Percentiles rank a stretch among this genome's conserved stretches.
phyloP scores from a whole-genome alignment of 2,113 vertebrate genomes.

The Siphamia tubifer region DNA sequence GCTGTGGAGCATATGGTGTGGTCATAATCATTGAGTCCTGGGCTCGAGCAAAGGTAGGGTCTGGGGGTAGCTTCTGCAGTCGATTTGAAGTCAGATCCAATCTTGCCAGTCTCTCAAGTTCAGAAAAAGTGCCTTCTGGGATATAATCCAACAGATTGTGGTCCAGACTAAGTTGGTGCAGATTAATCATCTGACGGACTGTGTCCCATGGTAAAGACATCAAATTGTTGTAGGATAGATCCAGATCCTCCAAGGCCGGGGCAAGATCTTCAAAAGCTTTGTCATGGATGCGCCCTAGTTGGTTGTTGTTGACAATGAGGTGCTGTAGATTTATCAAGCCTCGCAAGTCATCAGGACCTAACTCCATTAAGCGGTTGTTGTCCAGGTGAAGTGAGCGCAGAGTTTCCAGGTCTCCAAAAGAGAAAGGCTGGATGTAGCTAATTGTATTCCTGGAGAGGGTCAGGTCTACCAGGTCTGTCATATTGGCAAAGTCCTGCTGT shows the following conservation, averaged over 20 bases:
- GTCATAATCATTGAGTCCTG: constrained; percentile 80
- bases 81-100: constrained; percentile 92
- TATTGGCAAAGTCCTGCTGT: constrained; percentile 93
- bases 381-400: constrained; percentile 92
- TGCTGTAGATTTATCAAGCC: constrained; percentile 94
- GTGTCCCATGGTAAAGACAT: constrained; percentile 88
- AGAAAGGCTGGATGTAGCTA: constrained; percentile 92
- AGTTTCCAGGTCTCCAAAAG: constrained; percentile 91
- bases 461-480: constrained; percentile 94
- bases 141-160: constrained; percentile 93
- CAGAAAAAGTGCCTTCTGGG: constrained; percentile 89
- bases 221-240: constrained; percentile 94
- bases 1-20: constrained; percentile 85
- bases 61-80: constrained; percentile 91
- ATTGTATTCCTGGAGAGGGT: constrained; percentile 94
- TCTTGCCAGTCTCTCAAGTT: constrained; percentile 86
- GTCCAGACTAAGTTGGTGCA: constrained; percentile 94
- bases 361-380: constrained; percentile 87
- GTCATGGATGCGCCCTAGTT: constrained; percentile 84
- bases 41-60: constrained; percentile 90
- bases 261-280: constrained; percentile 90
- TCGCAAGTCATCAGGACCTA: constrained; percentile 87
- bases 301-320: constrained; percentile 95
- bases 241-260: constrained; percentile 88
- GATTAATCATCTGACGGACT: constrained; percentile 89